phyloP scores from a whole-genome alignment of 2,797 vertebrate genomes.

The Pseudomugil gertrudae region DNA sequence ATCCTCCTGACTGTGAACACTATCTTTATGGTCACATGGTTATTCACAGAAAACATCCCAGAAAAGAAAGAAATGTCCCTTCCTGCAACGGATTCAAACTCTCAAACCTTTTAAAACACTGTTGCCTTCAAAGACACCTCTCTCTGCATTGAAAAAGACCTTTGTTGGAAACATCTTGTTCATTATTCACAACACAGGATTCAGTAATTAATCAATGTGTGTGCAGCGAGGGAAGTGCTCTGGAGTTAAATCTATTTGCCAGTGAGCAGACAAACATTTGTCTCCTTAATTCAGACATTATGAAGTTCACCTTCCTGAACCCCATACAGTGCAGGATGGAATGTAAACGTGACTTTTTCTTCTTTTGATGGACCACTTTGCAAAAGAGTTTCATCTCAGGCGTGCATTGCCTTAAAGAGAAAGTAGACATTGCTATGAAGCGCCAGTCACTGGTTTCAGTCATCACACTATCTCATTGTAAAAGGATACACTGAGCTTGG shows the following conservation, averaged over 20 bases:
- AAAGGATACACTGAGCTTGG: conserved; percentile 57
- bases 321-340: conserved; percentile 12
- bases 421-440: conserved; percentile 51
- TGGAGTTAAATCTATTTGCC: not conserved
- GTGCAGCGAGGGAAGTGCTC: conserved; percentile 4
- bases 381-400: conserved; percentile 15
- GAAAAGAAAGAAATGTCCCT: conserved; percentile 24
- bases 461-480: conserved; percentile 57
- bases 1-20: not conserved
- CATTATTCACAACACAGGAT: not conserved
- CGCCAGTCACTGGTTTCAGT: conserved; percentile 63
- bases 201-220: conserved; percentile 9
- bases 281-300: conserved; percentile 8
- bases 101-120: not conserved
- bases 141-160: not conserved
- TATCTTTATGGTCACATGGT: conserved; percentile 8
- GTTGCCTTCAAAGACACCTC: not conserved
- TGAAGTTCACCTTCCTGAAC: not conserved
- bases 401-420: conserved; percentile 34
- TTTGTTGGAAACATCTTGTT: not conserved
- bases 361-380: conserved; percentile 32
- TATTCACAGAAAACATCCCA: conserved; percentile 25
- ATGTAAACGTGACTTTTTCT: conserved; percentile 12
- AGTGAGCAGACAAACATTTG: conserved; percentile 16
- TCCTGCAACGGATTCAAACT: conserved; percentile 11